Percentiles rank a stretch among this genome's conserved stretches.
Evolutionary conservation across 2,888 invertebrate genomes (phyloP).

Genomic region (Eurois occulta): DNA sequence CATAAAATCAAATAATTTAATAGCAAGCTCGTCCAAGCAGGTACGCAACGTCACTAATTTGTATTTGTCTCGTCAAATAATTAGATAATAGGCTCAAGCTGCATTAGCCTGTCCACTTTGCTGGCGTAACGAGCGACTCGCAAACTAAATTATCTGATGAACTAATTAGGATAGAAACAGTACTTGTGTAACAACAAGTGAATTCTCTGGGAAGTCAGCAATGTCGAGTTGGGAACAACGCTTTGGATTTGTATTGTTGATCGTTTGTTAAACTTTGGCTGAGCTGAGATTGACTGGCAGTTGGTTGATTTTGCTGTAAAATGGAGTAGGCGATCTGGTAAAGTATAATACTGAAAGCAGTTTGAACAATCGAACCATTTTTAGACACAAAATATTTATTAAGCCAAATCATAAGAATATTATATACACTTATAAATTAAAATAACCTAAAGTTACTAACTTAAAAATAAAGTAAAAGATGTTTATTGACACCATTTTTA

Average conservation of each 20-base stretch:
- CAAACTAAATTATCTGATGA: constrained; percentile 86
- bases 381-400: too few species aligned
- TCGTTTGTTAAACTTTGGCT: constrained; percentile 42
- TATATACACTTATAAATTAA: too few species aligned
- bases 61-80: constrained; percentile 85
- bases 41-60: constrained; percentile 76
- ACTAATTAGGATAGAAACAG: constrained; percentile 82
- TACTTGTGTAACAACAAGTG: constrained; percentile 77
- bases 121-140: constrained; percentile 82
- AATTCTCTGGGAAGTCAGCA: constrained; percentile 63
- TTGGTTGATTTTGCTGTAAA: constrained; percentile 13
- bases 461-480: too few species aligned
- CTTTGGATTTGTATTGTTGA: constrained; percentile 41
- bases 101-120: constrained; percentile 83
- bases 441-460: too few species aligned
- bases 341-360: not conserved
- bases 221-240: constrained; percentile 54
- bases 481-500: too few species aligned
- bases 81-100: constrained; percentile 84
- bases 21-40: constrained; percentile 52
- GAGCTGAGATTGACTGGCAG: constrained; percentile 56
- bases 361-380: not conserved
- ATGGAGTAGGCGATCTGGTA: not conserved
- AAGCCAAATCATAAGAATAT: too few species aligned
- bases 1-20: constrained; percentile 48